Evolutionary conservation across 2,797 vertebrate genomes (phyloP), one percentile per base, ranked within the genome.

Genomic region (Cheirogaleus major): DNA sequence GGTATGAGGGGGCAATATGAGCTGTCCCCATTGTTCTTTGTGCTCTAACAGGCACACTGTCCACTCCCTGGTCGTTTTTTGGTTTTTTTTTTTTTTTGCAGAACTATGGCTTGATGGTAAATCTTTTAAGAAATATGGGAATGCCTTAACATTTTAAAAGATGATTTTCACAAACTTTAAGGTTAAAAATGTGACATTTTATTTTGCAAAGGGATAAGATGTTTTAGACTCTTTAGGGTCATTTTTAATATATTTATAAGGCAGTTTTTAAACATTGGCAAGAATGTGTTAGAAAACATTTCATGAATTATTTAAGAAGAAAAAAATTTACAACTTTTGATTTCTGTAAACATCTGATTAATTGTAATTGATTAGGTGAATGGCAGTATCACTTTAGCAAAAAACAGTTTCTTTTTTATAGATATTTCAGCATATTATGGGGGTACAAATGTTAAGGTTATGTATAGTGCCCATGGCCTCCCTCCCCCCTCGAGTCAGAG

Each of bases 341-440:
- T 93, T 95, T 91, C 45, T 93, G 12, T 93, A 50, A 89, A 20
- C 55, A 69, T 88, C 70, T 90, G 13, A 94, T 93, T 95, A 63
- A 38, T 3, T 92, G 25, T 72, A 75, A 93, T 91, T 59, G 41
- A 45, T 86, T 86, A 95, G 61, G 35, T 92, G 50, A 67, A 18
- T 81, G 35, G 76, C 8, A 82, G 5, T 75, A 91, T 70, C 80
- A 7, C 23, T 86, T 89, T 63, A 93, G 38, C 50, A 82, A 91
- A 93, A 73, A 73, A 43, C 45, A 73, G 38, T 38, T 38, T 38
- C 38, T 38, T 38, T 38, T 38, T 38, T 38, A 38, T 38, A 38
- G 4, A 38, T 38, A 38, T 38, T 38, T 38, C 38, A 38, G 38
- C 38, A 38, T 38, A 38, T 4, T 38, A 38, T 38, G 38, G 38